These are phyloP conservation scores for Sisor rabdophorus DNA, from an alignment of 2,113 vertebrate genomes.

Conservation along the genomic window DNA sequence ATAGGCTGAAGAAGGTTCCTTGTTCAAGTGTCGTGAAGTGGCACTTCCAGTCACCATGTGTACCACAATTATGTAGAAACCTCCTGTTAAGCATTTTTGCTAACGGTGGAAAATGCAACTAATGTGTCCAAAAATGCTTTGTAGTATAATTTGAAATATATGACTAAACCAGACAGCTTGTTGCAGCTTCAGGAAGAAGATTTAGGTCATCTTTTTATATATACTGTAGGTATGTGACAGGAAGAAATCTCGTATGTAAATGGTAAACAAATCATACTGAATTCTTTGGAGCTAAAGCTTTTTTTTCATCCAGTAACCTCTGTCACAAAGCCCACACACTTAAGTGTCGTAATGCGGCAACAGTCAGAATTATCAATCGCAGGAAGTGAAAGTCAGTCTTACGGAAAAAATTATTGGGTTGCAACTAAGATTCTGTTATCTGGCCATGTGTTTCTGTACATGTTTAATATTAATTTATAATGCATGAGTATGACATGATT, in stretches of 20 bases:
- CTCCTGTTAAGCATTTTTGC: constrained; percentile 8
- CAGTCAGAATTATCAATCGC: background rate
- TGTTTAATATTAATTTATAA: too few relatives aligned
- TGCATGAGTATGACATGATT: too few relatives aligned
- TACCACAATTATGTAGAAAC: background rate
- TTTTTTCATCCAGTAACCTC: background rate
- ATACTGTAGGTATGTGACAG: background rate
- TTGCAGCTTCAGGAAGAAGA: background rate
- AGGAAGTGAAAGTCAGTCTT: background rate
- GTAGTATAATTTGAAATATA: too few relatives aligned
- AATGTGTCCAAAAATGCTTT: too few relatives aligned
- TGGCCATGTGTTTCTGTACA: too few relatives aligned
- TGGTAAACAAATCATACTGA: constrained; percentile 16
- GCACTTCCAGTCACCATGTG: background rate
- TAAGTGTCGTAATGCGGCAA: background rate
- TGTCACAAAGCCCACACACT: background rate
- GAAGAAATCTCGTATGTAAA: background rate
- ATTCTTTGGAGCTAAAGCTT: background rate
- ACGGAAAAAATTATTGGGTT: background rate
- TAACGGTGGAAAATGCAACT: too few relatives aligned
- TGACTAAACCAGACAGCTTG: too few relatives aligned
- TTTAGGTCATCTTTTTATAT: background rate
- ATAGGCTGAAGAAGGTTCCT: background rate
- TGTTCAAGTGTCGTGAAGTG: background rate
- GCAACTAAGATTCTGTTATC: too few relatives aligned